Evolutionary conservation across 1,140 invertebrate genomes (phyloP), one percentile per base, ranked within the genome.

Genomic region (Marisa cornuarietis): DNA sequence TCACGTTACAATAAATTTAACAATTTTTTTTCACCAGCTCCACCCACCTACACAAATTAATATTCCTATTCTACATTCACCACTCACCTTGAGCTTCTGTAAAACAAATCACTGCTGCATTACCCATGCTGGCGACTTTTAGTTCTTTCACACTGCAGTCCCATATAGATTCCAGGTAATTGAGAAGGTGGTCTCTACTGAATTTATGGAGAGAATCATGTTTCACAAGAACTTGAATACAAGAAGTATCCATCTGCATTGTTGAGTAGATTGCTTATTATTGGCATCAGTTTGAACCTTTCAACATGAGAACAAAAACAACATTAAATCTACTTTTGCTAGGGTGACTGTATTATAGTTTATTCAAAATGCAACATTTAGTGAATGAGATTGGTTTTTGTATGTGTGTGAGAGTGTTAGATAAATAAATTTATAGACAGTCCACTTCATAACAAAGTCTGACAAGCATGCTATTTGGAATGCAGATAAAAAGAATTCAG

Each of bases 101-200:
- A 76, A 66, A 76, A 11, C 16, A 22, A 20, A 66, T 31, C 7
- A 49, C 6, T 22, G 74, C 62, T 18, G 42, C 18, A 51, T 22
- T 63, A 6, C 42, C 10, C 65, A 63, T 76, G 20, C 51, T 51
- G 61, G n/a, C 22, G 3, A n/a, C 26, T 68, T 68, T 18, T 31
- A 76, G 26, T 5, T 76, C 31, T 16, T 75, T 24, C 51, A 76
- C 61, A 65, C 20, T 26, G 24, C 61, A 66, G 20, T 76, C 74
- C 16, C n/a, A n/a, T 22, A 24, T 20, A 49, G 18, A 65, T 31
- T 76, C 74, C 74, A 76, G 62, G 31, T 62, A 76, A 66, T 76
- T 76, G 1, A 42, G 62, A 10, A 76, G 52, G 22, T 66, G 74
- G 31, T 66, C 61, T 42, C 66, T 31, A 13, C 11, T 76, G 18